Evolutionary conservation across 2,888 invertebrate species (phyloP), one percentile per base, ranked within the genome.

Genomic region (Andricus quercusramuli): DNA sequence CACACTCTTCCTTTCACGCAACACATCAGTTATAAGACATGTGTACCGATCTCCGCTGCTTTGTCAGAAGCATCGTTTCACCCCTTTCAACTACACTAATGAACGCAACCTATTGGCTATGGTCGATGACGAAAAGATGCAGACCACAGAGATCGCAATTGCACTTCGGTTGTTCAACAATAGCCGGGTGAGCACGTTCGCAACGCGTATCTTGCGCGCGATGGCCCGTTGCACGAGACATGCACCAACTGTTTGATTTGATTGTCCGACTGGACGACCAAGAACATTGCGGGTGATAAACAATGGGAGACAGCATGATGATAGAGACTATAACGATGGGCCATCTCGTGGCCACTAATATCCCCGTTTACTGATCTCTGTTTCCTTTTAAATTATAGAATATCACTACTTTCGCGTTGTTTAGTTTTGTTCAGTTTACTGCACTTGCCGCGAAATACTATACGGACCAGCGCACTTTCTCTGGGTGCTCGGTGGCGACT

Each of bases 401-500:
- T 51, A n/a, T 11, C 13, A 29, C 29, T 56, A 29, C 32, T 56
- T 11, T 32, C 8, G 2, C 29, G 51, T n/a, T 81, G 22, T 51
- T 22, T 64, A 29, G 22, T 37, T 51, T 51, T 5, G 29, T 51
- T 70, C 13, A 51, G 20, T 51, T 51, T 70, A 17, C 3, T 51
- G 17, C 47, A 70, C 44, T 56, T 51, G 56, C 32, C 74, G 56
- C 56, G 56, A 32, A 56, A 56, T 56, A 20, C 17, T 20, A 74
- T 56, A 20, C 56, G 51, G n/a, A 15, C 32, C 9, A 32, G 13
- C 5, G 85, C 86, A 88, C 84, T 88, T 90, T 86, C 87, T 86
- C 88, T 89, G 90, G 87, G 87, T 90, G 91, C 90, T 92, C 91
- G 90, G 89, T 88, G 90, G 89, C 88, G 89, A 91, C 91, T 91